Base-by-base conservation (phyloP, 1,140 invertebrate genomes). In the Ooceraea biroi region DNA sequence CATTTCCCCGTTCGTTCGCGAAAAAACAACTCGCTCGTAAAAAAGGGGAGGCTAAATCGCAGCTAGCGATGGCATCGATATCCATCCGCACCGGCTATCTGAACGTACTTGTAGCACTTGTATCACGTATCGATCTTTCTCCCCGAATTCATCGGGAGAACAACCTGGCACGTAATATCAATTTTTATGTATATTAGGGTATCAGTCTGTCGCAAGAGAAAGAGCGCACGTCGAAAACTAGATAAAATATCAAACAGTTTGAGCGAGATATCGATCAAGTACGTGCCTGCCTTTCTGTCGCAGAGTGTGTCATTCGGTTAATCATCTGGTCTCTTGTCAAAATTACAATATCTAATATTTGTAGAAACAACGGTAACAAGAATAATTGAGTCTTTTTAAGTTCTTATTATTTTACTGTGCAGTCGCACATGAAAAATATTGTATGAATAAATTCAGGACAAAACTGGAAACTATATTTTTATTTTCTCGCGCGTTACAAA, bases 1-100 rank as follows among this genome's bases (percentile, higher is more conserved):
- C 72, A 78, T 85, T 90, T 88, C 57, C 63, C 68, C 61, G 58
- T 82, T 46, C 48, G 63, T 83, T 25, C 60, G 30, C 36, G 52
- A 83, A 82, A 83, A 84, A 89, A 50, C 19, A 74, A 30, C 44
- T 61, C 12, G 44, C 17, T 27, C 69, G 41, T 4, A 52, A 36
- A 77, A 66, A 55, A 50, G 44, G 63, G 36, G 14, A 19, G 19
- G 7, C 17, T 22, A 36, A 36, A 7, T 7, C 7, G 36, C 36
- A 12, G 17, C 19, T 60, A 22, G 17, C 25, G 41, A 36, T 22
- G 25, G 11, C 44, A 27, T 8, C 66, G 52, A 60, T 76, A 63
- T 25, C 61, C 72, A 52, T 36, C 12, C 12, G 41, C 55, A 14
- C 46, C 27, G 41, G 5, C 52, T 52, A 65, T 77, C 27, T 14